Evolutionary conservation across 2,113 vertebrate genomes (phyloP).

Genomic region (Ciconia stormi): DNA sequence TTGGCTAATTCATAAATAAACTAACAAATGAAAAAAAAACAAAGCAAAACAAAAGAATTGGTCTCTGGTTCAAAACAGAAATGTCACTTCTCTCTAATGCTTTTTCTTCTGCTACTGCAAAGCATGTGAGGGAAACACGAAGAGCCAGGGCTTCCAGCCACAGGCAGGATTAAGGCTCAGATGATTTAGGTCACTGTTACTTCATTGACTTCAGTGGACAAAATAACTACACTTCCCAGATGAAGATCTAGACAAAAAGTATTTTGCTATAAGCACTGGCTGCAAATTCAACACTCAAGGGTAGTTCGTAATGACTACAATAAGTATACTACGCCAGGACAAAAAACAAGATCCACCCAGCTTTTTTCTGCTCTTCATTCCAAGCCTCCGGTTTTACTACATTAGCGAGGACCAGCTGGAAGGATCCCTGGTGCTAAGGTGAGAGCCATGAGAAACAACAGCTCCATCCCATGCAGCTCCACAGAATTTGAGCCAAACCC

Average conservation of each 20-base stretch:
- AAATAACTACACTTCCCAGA: neutral
- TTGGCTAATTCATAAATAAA: neutral
- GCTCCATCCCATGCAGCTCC: neutral
- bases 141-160: neutral
- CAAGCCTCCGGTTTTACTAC: neutral
- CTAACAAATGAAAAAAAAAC: accelerated
- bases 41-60: neutral
- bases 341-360: neutral
- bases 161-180: neutral
- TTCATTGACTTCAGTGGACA: neutral
- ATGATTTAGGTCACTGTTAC: neutral
- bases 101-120: neutral
- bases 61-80: neutral
- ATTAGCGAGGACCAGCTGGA: neutral
- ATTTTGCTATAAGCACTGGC: neutral
- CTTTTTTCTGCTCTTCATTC: neutral
- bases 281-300: neutral
- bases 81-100: neutral
- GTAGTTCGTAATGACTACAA: neutral
- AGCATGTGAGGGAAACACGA: neutral
- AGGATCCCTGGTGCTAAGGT: neutral
- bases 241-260: neutral
- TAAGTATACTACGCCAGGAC: neutral
- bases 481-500: neutral
- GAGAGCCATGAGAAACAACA: neutral